phyloP scores from a whole-genome alignment of 2,888 invertebrate genomes.

The Cheilosia grossa region DNA sequence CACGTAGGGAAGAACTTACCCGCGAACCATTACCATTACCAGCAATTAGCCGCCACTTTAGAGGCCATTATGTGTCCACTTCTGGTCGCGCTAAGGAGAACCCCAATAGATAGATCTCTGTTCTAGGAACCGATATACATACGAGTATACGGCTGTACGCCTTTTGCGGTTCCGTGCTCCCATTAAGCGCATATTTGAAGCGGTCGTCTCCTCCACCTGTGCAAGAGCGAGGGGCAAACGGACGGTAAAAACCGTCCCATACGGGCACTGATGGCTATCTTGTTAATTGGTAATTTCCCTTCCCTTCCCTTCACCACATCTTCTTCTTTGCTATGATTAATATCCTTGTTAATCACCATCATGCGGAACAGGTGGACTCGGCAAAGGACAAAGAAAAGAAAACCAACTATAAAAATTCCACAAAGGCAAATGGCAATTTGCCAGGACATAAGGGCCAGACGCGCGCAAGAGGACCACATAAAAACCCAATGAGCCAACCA shows the following conservation, averaged over 20 bases:
- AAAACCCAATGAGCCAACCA: slow-evolving; percentile 69
- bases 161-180: slow-evolving; percentile 59
- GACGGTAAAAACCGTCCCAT: slow-evolving; percentile 52
- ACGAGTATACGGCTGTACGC: not conserved
- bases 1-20: slow-evolving; percentile 9
- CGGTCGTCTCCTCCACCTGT: slow-evolving; percentile 44
- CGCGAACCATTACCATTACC: slow-evolving; percentile 68
- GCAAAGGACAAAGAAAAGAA: slow-evolving; percentile 1
- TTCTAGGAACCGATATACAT: slow-evolving; percentile 59
- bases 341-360: slow-evolving; percentile 74
- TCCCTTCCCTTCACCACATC: slow-evolving; percentile 4
- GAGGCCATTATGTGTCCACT: slow-evolving; percentile 70
- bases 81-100: slow-evolving; percentile 37
- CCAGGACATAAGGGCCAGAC: slow-evolving; percentile 62
- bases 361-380: slow-evolving; percentile 67
- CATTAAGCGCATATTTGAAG: slow-evolving; percentile 45
- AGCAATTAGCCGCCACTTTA: slow-evolving; percentile 73
- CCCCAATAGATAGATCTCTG: slow-evolving; percentile 57
- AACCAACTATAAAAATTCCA: slow-evolving; percentile 67
- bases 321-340: slow-evolving; percentile 62
- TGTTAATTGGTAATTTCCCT: slow-evolving; percentile 72
- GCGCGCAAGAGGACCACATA: slow-evolving; percentile 37
- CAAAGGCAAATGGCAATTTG: slow-evolving; percentile 68
- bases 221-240: not conserved
- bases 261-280: slow-evolving; percentile 70